These are phyloP conservation scores for Smittia aterrima DNA, from an alignment of 2,888 invertebrate species.

Conservation along the genomic window DNA sequence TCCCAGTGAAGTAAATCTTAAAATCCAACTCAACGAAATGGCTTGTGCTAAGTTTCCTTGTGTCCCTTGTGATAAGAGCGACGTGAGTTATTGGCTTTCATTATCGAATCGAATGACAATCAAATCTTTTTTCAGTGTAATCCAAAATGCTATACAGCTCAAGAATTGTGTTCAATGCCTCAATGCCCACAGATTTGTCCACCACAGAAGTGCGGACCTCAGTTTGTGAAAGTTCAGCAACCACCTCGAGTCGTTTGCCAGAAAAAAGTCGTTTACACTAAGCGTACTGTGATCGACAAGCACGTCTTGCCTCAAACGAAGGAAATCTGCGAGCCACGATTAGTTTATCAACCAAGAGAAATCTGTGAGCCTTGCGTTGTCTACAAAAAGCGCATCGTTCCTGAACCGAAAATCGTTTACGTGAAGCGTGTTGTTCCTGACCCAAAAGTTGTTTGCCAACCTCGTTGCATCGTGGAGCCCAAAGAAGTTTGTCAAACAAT, in stretches of 20 bases:
- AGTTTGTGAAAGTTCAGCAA: slow-evolving; percentile 51
- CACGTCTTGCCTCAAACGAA: slow-evolving; percentile 47
- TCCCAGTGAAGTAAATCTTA: too few species aligned
- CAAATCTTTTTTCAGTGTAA: slow-evolving; percentile 48
- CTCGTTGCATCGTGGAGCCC: slow-evolving; percentile 50
- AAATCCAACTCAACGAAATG: too few species aligned
- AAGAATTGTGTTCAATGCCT: slow-evolving; percentile 49
- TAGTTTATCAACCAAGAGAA: slow-evolving; percentile 50
- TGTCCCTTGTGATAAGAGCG: background rate
- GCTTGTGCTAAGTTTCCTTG: background rate
- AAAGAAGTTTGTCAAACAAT: slow-evolving; percentile 51
- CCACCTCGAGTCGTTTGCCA: slow-evolving; percentile 50
- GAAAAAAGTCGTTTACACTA: slow-evolving; percentile 49
- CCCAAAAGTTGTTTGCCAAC: slow-evolving; percentile 51
- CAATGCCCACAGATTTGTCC: slow-evolving; percentile 50
- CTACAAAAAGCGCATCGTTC: slow-evolving; percentile 41
- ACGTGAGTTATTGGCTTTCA: background rate
- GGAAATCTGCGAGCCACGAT: slow-evolving; percentile 50
- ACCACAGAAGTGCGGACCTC: slow-evolving; percentile 47
- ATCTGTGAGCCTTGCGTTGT: slow-evolving; percentile 50
- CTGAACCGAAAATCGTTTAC: slow-evolving; percentile 50
- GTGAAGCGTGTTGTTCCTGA: slow-evolving; percentile 50
- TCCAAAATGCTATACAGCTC: slow-evolving; percentile 49
- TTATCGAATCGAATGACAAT: background rate
- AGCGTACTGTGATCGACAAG: slow-evolving; percentile 45